Conservation (phyloP, 2,797 vertebrate species). For the Crax fasciolata region DNA sequence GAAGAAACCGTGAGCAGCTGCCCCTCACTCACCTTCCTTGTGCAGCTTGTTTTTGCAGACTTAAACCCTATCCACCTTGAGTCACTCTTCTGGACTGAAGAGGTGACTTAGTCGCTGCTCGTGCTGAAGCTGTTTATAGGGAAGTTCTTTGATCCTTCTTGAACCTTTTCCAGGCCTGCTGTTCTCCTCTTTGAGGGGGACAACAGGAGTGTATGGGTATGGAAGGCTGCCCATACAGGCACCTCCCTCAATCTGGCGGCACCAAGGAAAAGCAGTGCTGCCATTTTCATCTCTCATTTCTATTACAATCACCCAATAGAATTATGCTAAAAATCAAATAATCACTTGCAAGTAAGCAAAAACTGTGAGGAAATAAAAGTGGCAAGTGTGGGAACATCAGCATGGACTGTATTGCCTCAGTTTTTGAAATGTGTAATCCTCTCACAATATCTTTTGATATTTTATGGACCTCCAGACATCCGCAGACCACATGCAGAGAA, state of each 20-base stretch:
- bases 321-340: background rate
- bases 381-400: background rate
- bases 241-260: background rate
- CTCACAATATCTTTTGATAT: constrained; percentile 37
- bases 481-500: constrained; percentile 41
- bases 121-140: background rate
- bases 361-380: background rate
- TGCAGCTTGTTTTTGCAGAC: background rate
- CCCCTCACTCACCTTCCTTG: background rate
- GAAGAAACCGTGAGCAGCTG: background rate
- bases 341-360: background rate
- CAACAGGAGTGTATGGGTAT: background rate
- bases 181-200: background rate
- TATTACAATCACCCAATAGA: background rate
- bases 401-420: background rate
- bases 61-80: background rate
- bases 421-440: constrained; percentile 16
- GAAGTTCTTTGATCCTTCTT: constrained; percentile 25
- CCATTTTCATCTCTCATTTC: background rate
- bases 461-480: constrained; percentile 40
- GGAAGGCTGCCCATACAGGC: background rate
- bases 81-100: background rate
- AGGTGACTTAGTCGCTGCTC: background rate
- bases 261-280: background rate
- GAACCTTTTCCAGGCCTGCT: background rate